Evolutionary conservation across 2,888 invertebrate genomes (phyloP).

Genomic region (Diaphora mendica): DNA sequence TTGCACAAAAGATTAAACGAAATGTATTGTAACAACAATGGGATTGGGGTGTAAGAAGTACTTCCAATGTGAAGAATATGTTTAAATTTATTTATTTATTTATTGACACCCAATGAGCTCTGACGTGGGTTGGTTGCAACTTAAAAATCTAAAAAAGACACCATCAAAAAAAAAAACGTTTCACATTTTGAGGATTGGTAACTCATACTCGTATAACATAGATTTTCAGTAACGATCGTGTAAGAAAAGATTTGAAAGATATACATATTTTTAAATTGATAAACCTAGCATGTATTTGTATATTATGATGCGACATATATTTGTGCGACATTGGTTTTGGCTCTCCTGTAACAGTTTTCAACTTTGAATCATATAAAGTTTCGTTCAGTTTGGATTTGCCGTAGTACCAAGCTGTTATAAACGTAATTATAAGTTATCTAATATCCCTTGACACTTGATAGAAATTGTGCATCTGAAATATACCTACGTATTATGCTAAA

Average conservation of each 20-base stretch:
- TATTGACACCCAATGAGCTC: background rate
- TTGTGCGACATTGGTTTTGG: no score
- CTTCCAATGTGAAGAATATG: background rate
- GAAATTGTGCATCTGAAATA: background rate
- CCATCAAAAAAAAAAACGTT: background rate
- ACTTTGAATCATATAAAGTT: no score
- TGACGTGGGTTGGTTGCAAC: background rate
- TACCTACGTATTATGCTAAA: background rate
- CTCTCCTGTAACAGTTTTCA: no score
- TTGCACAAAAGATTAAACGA: conserved; percentile 15
- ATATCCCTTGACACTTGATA: background rate
- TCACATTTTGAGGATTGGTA: background rate
- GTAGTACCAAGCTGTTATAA: background rate
- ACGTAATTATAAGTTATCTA: background rate
- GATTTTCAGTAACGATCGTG: no score
- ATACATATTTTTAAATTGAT: no score
- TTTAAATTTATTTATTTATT: no score
- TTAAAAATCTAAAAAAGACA: background rate
- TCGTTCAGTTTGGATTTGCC: background rate
- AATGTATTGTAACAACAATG: background rate
- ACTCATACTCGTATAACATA: no score
- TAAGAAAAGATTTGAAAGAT: no score
- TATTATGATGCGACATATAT: no score
- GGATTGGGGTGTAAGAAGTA: background rate
- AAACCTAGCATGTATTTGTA: no score